Percentiles rank a stretch among this genome's conserved stretches.
Evolutionary conservation across 2,888 invertebrate genomes (phyloP).

Genomic region (Aethes cnicana): DNA sequence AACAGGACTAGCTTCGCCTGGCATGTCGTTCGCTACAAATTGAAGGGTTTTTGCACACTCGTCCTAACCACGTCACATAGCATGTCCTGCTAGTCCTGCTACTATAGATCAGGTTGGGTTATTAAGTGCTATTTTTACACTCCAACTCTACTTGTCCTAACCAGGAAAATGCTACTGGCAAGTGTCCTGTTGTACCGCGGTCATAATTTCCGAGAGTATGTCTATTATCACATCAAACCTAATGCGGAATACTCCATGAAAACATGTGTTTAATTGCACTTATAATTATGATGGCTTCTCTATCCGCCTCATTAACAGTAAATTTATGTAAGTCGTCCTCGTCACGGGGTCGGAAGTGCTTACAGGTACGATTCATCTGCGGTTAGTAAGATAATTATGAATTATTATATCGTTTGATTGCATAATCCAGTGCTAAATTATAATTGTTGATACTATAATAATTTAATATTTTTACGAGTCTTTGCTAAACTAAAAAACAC

Average conservation of each 20-base stretch:
- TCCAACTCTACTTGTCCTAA: not conserved
- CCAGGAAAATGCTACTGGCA: slow-evolving; percentile 20
- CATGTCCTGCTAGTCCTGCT: slow-evolving; percentile 11
- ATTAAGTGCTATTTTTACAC: slow-evolving; percentile 19
- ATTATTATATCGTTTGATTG: too few species aligned
- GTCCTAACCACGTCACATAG: slow-evolving; percentile 19
- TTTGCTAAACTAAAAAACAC: too few species aligned
- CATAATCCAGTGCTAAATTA: too few species aligned
- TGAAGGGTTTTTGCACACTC: slow-evolving; percentile 17
- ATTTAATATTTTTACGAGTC: too few species aligned
- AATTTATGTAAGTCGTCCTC: too few species aligned
- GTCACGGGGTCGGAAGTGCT: too few species aligned
- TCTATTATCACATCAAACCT: slow-evolving; percentile 6
- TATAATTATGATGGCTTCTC: slow-evolving; percentile 1
- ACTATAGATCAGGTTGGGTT: slow-evolving; percentile 20
- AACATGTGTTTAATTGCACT: slow-evolving; percentile 4
- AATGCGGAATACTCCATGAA: not conserved
- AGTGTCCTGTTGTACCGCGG: slow-evolving; percentile 1
- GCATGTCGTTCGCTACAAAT: slow-evolving; percentile 23
- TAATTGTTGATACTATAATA: too few species aligned
- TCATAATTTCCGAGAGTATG: slow-evolving; percentile 1
- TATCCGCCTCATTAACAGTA: not conserved
- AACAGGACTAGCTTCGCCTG: slow-evolving; percentile 11
- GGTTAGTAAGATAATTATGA: too few species aligned
- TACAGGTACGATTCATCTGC: too few species aligned